These are phyloP conservation scores for Neopipo cinnamomea DNA, from an alignment of 2,113 vertebrate species.

Conservation along the genomic window DNA sequence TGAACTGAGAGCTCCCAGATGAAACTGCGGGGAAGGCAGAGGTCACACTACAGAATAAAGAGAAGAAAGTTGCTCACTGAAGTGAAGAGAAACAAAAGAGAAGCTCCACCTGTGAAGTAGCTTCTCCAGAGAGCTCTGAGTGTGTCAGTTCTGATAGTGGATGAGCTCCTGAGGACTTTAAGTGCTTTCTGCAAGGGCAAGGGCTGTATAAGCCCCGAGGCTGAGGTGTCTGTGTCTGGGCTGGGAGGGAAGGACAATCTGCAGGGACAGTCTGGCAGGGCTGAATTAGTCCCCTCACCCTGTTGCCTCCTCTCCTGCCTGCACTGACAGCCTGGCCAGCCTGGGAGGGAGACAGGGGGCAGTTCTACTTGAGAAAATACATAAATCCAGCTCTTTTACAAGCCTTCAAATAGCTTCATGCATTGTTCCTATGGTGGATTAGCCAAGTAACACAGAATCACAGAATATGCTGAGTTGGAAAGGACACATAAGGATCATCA, in stretches of 20 bases:
- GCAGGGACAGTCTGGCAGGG: not conserved
- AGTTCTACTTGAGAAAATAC: not conserved
- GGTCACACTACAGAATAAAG: not conserved
- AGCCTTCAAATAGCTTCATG: not conserved
- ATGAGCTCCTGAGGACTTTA: not conserved
- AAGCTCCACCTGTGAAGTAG: not conserved
- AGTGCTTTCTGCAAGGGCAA: not conserved
- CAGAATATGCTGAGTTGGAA: not conserved
- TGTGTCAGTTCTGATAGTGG: not conserved
- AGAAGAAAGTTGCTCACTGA: not conserved
- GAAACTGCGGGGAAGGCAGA: not conserved
- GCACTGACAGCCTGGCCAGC: not conserved
- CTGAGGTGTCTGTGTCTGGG: not conserved
- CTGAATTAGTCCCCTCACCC: not conserved
- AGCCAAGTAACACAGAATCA: not conserved
- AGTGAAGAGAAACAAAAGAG: not conserved
- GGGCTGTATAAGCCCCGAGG: not conserved
- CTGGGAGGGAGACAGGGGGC: not conserved
- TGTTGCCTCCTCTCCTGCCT: not conserved
- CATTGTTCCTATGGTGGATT: rapidly evolving
- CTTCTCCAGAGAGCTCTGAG: not conserved
- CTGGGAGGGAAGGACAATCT: not conserved
- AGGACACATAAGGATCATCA: not conserved
- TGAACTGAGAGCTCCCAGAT: not conserved
- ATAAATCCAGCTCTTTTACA: not conserved